A percentile compares a stretch with the other conserved stretches of the same genome.
Evolutionary conservation across 2,888 invertebrate species (phyloP).

Genomic region (Diaprepes abbreviatus): DNA sequence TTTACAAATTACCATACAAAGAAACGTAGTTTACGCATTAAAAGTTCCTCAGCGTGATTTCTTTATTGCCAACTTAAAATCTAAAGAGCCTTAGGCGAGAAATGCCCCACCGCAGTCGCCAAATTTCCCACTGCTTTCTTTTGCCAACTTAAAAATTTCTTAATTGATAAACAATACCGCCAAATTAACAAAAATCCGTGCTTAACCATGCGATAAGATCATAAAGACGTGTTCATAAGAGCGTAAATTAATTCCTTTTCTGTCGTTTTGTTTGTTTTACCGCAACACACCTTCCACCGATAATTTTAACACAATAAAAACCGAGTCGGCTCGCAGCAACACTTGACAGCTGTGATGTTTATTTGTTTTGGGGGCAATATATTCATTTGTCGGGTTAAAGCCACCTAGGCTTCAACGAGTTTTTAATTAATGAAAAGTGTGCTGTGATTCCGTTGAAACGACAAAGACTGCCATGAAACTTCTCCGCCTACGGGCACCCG

Average conservation of each 20-base stretch:
- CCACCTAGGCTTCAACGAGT: slow-evolving; percentile 48
- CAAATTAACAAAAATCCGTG: slow-evolving; percentile 40
- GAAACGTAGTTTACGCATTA: slow-evolving; percentile 13
- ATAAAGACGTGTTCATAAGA: slow-evolving; percentile 59
- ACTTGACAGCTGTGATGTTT: slow-evolving; percentile 48
- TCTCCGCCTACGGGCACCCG: slow-evolving; percentile 42
- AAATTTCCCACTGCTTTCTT: slow-evolving; percentile 39
- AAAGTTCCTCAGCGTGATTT: slow-evolving; percentile 23
- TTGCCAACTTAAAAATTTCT: slow-evolving; percentile 35
- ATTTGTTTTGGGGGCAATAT: slow-evolving; percentile 45
- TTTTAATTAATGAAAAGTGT: slow-evolving; percentile 51
- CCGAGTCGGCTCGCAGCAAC: slow-evolving; percentile 34
- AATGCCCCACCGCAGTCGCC: slow-evolving; percentile 42
- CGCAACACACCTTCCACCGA: slow-evolving; percentile 43
- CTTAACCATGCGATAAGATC: slow-evolving; percentile 51
- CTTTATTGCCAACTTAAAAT: slow-evolving; percentile 4
- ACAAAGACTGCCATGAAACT: slow-evolving; percentile 39
- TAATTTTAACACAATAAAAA: slow-evolving; percentile 41
- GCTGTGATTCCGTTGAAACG: slow-evolving; percentile 38
- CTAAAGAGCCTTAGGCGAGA: slow-evolving; percentile 30
- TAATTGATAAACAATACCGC: slow-evolving; percentile 43
- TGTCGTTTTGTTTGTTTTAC: slow-evolving; percentile 45
- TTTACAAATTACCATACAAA: slow-evolving; percentile 32
- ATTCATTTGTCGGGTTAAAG: slow-evolving; percentile 43
- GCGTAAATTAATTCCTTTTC: slow-evolving; percentile 57